Evolutionary conservation across 1,140 invertebrate genomes (phyloP).

Genomic region (Paraescarpia echinospica): DNA sequence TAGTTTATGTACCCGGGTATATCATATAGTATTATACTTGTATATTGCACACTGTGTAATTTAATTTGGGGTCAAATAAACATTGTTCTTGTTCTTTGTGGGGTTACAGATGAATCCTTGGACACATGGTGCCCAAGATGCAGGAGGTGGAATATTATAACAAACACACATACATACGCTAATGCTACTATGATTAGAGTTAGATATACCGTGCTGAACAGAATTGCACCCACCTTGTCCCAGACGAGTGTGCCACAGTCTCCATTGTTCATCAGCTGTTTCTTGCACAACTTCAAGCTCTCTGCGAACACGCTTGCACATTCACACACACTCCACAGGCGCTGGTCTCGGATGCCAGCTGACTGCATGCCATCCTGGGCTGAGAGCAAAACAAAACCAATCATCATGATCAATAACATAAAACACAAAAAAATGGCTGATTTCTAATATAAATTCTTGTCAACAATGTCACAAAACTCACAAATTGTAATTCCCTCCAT

Average conservation of each 20-base stretch:
- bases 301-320: constrained; percentile 76
- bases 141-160: no score
- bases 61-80: no score
- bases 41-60: no score
- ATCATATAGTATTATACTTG: no score
- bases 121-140: no score
- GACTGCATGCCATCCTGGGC: constrained; percentile 53
- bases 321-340: constrained; percentile 78
- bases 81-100: no score
- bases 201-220: background rate
- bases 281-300: constrained; percentile 71
- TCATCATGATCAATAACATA: background rate
- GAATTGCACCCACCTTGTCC: constrained; percentile 74
- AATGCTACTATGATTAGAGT: no score
- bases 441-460: background rate
- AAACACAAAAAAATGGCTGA: background rate
- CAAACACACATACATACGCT: no score
- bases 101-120: no score
- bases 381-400: constrained; percentile 25
- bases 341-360: constrained; percentile 71
- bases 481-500: background rate
- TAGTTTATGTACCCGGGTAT: no score
- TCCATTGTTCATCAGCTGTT: constrained; percentile 60
- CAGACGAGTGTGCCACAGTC: constrained; percentile 77
- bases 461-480: background rate